phyloP scores from a whole-genome alignment of 2,888 invertebrate species.

The Gandaritis pyraliata region DNA sequence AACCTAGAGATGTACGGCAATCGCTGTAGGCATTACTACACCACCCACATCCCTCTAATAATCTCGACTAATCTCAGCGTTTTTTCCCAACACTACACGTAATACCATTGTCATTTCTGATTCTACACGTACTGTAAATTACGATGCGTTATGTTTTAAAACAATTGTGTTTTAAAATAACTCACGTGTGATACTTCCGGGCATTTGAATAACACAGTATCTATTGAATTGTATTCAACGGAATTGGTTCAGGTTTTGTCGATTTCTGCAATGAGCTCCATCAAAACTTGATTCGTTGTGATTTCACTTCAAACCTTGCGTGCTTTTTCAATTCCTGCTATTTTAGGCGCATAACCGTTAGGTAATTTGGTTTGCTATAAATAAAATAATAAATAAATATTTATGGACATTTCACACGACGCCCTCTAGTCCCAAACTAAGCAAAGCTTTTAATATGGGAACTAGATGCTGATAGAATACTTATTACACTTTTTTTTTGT shows the following conservation, averaged over 20 bases:
- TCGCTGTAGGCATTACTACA: not conserved
- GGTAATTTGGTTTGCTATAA: too few relatives aligned
- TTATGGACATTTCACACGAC: too few relatives aligned
- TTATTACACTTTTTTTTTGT: too few relatives aligned
- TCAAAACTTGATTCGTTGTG: constrained; percentile 19
- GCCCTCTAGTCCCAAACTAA: too few relatives aligned
- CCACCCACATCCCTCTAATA: constrained; percentile 8
- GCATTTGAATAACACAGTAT: constrained; percentile 19
- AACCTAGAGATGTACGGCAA: not conserved
- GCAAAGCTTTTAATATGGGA: too few relatives aligned
- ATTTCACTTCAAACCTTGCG: not conserved
- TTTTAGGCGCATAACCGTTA: not conserved
- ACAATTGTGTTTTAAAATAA: constrained; percentile 35
- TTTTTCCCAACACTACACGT: constrained; percentile 32
- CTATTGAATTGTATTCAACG: constrained; percentile 14
- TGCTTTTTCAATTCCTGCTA: not conserved
- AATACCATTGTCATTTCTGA: constrained; percentile 39
- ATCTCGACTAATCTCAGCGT: constrained; percentile 14
- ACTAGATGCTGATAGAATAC: too few relatives aligned
- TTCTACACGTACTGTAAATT: constrained; percentile 36
- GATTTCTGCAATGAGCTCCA: constrained; percentile 7
- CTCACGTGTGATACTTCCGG: constrained; percentile 32
- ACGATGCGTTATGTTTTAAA: constrained; percentile 33
- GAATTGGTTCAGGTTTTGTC: constrained; percentile 4
- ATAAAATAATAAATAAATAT: too few relatives aligned